Evolutionary conservation across 2,888 invertebrate species (phyloP).

Genomic region (Cheilosia scutellata): DNA sequence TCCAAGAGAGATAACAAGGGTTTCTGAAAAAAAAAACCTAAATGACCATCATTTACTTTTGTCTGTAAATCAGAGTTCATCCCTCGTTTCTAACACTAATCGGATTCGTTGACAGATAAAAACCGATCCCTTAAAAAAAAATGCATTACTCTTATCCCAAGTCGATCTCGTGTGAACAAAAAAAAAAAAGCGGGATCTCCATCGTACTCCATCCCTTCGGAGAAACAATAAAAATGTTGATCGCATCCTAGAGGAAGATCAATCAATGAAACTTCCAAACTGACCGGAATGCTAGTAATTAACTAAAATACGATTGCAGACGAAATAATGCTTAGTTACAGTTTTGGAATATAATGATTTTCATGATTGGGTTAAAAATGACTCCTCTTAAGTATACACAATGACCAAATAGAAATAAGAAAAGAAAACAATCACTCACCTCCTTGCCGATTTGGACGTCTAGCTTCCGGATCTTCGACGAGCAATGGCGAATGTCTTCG

Average conservation of each 20-base stretch:
- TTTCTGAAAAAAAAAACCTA: background rate
- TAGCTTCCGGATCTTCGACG: constrained; percentile 88
- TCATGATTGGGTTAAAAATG: background rate
- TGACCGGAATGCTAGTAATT: background rate
- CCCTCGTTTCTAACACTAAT: background rate
- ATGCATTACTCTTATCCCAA: constrained; percentile 11
- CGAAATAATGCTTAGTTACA: no score
- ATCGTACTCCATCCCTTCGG: background rate
- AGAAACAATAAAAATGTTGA: background rate
- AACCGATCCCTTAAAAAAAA: background rate
- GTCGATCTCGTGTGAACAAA: background rate
- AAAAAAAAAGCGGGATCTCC: background rate
- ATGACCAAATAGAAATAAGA: background rate
- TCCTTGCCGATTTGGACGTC: constrained; percentile 88
- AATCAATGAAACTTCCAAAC: background rate
- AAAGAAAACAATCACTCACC: constrained; percentile 85
- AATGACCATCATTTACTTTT: constrained; percentile 1
- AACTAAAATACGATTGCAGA: no score
- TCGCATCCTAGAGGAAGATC: background rate
- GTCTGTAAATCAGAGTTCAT: background rate
- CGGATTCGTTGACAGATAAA: constrained; percentile 10
- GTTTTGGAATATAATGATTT: no score
- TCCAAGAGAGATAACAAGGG: background rate
- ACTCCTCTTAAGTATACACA: background rate
- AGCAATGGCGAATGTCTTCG: constrained; percentile 87